Percentiles rank a stretch among this genome's conserved stretches.
phyloP scores from a whole-genome alignment of 1,140 invertebrate genomes.

The Rhynchophorus ferrugineus region DNA sequence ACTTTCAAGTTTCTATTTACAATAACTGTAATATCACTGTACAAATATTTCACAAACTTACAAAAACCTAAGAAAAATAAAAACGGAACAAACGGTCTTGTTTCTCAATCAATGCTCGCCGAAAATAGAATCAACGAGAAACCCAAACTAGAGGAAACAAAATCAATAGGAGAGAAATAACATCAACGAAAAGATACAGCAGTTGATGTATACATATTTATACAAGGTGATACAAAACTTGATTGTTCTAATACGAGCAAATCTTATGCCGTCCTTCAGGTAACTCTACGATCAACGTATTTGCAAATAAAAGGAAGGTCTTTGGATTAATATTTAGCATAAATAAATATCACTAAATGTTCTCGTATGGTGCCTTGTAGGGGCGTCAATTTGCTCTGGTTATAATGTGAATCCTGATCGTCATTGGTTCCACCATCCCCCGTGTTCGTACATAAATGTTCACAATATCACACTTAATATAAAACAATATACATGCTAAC shows the following conservation, averaged over 20 bases:
- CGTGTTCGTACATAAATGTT: no score
- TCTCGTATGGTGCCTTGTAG: no score
- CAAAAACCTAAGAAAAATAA: background rate
- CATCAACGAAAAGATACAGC: background rate
- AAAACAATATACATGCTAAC: no score
- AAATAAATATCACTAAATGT: no score
- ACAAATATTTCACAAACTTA: constrained; percentile 21
- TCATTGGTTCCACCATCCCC: no score
- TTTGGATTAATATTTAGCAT: no score
- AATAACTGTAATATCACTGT: constrained; percentile 30
- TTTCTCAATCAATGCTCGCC: background rate
- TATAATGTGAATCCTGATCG: no score
- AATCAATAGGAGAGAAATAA: background rate
- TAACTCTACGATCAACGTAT: no score
- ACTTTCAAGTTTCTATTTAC: constrained; percentile 30
- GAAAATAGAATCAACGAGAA: background rate
- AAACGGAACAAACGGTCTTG: background rate
- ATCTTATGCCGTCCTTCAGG: background rate
- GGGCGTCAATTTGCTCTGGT: no score
- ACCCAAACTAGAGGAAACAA: background rate
- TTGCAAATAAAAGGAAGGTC: no score
- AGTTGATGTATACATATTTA: background rate
- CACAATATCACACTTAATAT: no score
- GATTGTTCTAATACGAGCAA: background rate
- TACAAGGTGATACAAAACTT: background rate